Evolutionary conservation across 2,113 vertebrate species (phyloP).

Genomic region (Cyphomyrus plagiostoma): DNA sequence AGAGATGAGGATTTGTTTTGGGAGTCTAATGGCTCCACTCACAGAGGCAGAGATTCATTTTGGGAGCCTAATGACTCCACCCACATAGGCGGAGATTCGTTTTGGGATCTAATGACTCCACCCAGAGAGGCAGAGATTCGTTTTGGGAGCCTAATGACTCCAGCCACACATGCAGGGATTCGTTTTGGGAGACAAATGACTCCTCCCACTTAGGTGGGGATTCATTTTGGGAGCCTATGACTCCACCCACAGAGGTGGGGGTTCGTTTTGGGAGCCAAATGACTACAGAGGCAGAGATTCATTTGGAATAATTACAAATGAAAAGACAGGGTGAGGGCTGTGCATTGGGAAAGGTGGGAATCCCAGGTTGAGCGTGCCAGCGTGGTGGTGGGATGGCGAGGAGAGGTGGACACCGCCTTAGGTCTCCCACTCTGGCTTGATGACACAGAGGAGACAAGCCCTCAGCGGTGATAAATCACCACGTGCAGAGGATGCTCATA

Average conservation of each 20-base stretch:
- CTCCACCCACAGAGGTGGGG: background rate
- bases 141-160: background rate
- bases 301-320: background rate
- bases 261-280: background rate
- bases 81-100: too few relatives aligned
- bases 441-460: background rate
- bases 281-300: background rate
- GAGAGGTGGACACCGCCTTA: background rate
- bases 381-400: background rate
- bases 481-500: background rate
- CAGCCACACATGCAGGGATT: background rate
- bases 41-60: background rate
- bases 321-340: background rate
- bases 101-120: too few relatives aligned
- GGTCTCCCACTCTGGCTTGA: background rate
- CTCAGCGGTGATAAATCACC: background rate
- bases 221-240: background rate
- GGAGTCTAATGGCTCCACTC: background rate
- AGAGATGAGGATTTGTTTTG: too few relatives aligned
- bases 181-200: background rate
- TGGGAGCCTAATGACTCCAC: background rate
- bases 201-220: background rate
- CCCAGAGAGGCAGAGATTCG: too few relatives aligned
- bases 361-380: background rate
- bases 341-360: background rate